Evolutionary conservation across 1,140 invertebrate genomes (phyloP).

Genomic region (Drosophila rufa): DNA sequence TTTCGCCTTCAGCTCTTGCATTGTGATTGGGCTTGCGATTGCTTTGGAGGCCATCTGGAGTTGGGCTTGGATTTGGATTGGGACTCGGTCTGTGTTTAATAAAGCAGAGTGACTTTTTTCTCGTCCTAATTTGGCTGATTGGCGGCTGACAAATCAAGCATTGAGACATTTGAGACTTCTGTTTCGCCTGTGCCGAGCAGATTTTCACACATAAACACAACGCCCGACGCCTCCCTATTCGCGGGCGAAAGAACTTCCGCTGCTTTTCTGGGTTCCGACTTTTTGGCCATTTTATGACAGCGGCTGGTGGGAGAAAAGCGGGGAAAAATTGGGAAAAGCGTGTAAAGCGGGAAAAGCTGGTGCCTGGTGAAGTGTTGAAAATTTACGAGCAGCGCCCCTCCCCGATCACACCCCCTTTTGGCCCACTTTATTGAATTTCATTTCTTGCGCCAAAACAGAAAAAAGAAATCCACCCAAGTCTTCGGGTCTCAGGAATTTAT

Average conservation of each 20-base stretch:
- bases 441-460: slow-evolving; percentile 50
- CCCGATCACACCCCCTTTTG: slow-evolving; percentile 13
- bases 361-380: slow-evolving; percentile 77
- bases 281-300: slow-evolving; percentile 74
- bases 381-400: slow-evolving; percentile 63
- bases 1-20: slow-evolving; percentile 30
- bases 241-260: slow-evolving; percentile 32
- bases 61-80: slow-evolving; percentile 15
- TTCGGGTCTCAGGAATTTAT: slow-evolving; percentile 76
- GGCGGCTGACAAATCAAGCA: slow-evolving; percentile 46
- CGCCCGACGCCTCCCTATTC: slow-evolving; percentile 18
- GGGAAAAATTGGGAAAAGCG: not conserved
- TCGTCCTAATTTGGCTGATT: slow-evolving; percentile 71
- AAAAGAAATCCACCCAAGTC: slow-evolving; percentile 63
- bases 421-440: slow-evolving; percentile 59
- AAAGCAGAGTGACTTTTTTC: slow-evolving; percentile 51
- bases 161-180: slow-evolving; percentile 37
- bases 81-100: slow-evolving; percentile 48
- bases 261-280: slow-evolving; percentile 37
- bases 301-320: not conserved
- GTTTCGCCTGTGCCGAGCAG: slow-evolving; percentile 15
- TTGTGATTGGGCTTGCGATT: slow-evolving; percentile 35
- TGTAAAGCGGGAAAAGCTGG: slow-evolving; percentile 15
- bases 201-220: slow-evolving; percentile 76
- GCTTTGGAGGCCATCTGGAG: slow-evolving; percentile 55